Evolutionary conservation across 1,140 invertebrate species (phyloP).

Genomic region (Cherax quadricarinatus): DNA sequence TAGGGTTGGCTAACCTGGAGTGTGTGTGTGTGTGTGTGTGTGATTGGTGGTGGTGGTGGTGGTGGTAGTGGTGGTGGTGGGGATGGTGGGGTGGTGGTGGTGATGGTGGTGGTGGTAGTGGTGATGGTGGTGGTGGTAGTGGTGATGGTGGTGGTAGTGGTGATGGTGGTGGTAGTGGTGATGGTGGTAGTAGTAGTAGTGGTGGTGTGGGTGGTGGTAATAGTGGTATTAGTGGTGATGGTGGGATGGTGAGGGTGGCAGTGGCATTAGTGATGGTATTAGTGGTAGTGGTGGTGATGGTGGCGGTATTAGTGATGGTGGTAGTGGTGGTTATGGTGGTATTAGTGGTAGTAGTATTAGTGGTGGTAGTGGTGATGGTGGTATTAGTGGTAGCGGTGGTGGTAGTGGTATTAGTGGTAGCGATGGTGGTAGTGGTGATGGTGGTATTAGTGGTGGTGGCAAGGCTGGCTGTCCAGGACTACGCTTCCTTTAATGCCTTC

Average conservation of each 20-base stretch:
- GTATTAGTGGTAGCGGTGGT: background rate
- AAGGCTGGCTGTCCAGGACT: background rate
- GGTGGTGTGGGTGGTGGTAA: background rate
- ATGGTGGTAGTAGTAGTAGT: background rate
- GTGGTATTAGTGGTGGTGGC: background rate
- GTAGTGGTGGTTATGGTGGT: background rate
- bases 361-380: background rate
- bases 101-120: too few species aligned
- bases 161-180: background rate
- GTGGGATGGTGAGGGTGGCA: too few species aligned
- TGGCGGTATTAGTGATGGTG: background rate
- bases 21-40: too few species aligned
- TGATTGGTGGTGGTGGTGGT: too few species aligned
- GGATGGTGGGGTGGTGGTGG: too few species aligned
- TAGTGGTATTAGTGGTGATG: background rate
- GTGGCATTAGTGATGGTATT: too few species aligned
- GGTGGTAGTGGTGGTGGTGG: too few species aligned
- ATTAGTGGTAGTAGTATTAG: background rate
- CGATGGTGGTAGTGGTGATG: background rate
- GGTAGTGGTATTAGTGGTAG: background rate
- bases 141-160: too few species aligned
- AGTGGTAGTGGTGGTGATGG: background rate
- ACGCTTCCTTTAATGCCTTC: too few species aligned
- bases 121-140: too few species aligned
- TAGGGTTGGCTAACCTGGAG: too few species aligned